A percentile compares a stretch with the other conserved stretches of the same genome.
phyloP scores from a whole-genome alignment of 2,888 invertebrate genomes.

The Caenorhabditis afra region DNA sequence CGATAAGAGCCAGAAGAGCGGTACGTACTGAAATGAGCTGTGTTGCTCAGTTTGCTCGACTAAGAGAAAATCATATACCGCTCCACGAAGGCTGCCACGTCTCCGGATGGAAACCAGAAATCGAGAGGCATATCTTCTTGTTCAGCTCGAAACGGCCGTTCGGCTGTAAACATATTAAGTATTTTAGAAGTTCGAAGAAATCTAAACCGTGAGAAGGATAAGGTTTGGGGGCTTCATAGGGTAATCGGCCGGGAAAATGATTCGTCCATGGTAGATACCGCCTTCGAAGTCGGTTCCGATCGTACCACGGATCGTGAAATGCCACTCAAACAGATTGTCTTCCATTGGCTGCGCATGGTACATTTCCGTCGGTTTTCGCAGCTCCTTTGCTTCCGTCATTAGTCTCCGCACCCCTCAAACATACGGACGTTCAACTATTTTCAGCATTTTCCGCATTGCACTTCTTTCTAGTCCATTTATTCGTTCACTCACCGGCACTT shows the following conservation, averaged over 20 bases:
- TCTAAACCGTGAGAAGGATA: constrained; percentile 89
- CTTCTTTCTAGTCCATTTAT: neutral
- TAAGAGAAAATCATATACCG: constrained; percentile 83
- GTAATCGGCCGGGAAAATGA: constrained; percentile 92
- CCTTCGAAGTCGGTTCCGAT: constrained; percentile 89
- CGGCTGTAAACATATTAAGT: constrained; percentile 84
- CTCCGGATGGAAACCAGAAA: constrained; percentile 96
- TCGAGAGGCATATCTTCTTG: constrained; percentile 95
- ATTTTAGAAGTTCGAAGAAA: neutral
- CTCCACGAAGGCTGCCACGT: constrained; percentile 98
- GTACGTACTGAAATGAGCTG: constrained; percentile 86
- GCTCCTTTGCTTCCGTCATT: constrained; percentile 92
- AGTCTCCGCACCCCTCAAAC: constrained; percentile 91
- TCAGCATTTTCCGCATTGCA: too few relatives aligned
- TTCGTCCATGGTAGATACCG: constrained; percentile 93
- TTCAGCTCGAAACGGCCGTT: constrained; percentile 94
- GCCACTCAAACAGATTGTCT: constrained; percentile 97
- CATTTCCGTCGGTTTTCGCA: constrained; percentile 90
- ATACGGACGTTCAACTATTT: too few relatives aligned
- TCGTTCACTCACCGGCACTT: constrained; percentile 61
- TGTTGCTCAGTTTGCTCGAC: too few relatives aligned
- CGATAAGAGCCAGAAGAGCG: constrained; percentile 91
- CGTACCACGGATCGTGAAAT: constrained; percentile 94
- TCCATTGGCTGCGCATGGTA: constrained; percentile 92
- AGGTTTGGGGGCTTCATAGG: constrained; percentile 98